A percentile compares a stretch with the other conserved stretches of the same genome.
These are phyloP conservation scores for Bugula neritina DNA, from an alignment of 2,888 invertebrate genomes.

Conservation along the genomic window DNA sequence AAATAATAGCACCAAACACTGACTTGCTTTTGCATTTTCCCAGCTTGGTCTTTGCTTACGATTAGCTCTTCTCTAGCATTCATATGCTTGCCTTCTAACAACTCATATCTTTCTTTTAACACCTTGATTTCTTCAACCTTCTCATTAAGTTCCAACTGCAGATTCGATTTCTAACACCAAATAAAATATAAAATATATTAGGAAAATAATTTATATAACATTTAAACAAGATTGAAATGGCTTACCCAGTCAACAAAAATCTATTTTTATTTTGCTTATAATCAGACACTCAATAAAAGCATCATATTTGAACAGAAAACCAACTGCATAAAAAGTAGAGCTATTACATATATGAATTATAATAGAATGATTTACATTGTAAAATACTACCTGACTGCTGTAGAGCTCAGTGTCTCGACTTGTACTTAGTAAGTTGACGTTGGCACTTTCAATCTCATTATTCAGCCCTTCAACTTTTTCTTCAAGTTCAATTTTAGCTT, in stretches of 20 bases:
- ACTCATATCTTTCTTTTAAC: conserved; percentile 14
- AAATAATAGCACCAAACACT: too few relatives aligned
- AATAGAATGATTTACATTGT: too few relatives aligned
- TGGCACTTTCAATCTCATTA: not conserved
- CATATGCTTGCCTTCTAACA: conserved; percentile 8
- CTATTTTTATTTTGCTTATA: too few relatives aligned
- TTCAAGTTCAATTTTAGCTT: not conserved
- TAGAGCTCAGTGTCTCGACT: conserved; percentile 7
- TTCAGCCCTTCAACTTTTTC: not conserved
- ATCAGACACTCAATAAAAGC: not conserved
- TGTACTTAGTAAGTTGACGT: not conserved
- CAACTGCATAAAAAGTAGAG: too few relatives aligned
- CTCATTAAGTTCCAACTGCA: not conserved
- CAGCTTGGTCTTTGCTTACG: not conserved
- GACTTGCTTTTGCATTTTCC: conserved; percentile 9
- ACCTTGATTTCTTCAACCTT: conserved; percentile 3
- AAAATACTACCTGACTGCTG: not conserved
- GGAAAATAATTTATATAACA: not conserved
- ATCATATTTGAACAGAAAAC: not conserved
- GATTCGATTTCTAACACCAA: not conserved
- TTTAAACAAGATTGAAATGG: not conserved
- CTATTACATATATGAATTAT: too few relatives aligned
- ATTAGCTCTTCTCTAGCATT: not conserved
- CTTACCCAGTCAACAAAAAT: not conserved
- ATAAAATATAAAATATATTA: not conserved